Percentiles rank a stretch among this genome's conserved stretches.
These are phyloP conservation scores for Xenops minutus DNA, from an alignment of 2,797 vertebrate genomes.

Conservation along the genomic window DNA sequence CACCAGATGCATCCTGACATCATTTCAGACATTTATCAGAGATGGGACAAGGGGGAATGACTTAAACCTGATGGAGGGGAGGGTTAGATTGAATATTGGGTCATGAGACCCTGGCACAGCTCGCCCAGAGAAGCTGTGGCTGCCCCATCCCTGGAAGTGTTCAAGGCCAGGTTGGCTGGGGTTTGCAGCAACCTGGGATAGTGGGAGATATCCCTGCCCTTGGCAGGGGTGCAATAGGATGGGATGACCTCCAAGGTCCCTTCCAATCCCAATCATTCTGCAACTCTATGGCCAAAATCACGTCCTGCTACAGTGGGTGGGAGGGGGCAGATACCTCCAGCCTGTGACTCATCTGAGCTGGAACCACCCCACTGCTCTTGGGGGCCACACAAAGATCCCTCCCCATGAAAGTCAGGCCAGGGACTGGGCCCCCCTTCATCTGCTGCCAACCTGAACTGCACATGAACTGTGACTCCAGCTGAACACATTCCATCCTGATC, in stretches of 20 bases:
- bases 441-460: conserved; percentile 10
- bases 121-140: rapidly evolving
- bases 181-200: rapidly evolving
- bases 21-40: neutral
- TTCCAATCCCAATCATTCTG: neutral
- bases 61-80: neutral
- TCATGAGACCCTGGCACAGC: neutral
- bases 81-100: neutral
- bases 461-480: conserved; percentile 11
- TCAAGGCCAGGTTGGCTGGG: rapidly evolving
- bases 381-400: neutral
- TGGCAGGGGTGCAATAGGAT: neutral
- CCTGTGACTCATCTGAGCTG: neutral
- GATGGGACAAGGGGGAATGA: neutral
- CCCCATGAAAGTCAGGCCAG: neutral
- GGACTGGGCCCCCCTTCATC: neutral
- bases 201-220: neutral
- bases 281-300: neutral
- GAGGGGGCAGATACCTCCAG: neutral
- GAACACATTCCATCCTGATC: neutral
- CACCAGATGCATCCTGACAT: neutral
- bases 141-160: neutral
- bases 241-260: neutral
- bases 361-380: neutral
- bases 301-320: neutral